Base-by-base conservation (phyloP, 2,797 vertebrate species). In the Petrocephalus sullivani region DNA sequence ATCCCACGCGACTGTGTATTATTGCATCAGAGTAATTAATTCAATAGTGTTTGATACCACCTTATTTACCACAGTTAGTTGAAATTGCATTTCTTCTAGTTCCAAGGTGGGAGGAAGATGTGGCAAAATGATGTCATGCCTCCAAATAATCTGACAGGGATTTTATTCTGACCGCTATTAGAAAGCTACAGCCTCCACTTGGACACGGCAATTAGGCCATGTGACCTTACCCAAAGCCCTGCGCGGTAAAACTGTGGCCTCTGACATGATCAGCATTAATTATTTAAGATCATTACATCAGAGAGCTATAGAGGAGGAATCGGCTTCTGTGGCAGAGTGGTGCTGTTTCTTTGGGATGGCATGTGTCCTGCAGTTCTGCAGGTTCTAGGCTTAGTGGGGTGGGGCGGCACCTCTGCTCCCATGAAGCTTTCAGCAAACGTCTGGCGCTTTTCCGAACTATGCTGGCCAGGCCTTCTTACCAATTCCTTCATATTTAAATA, bases 241-340 rank as follows among this genome's bases (percentile, higher is more conserved):
- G 61, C 1, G 88, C 92, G 81, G 90, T 89, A 89, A 87, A 89
- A 92, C 57, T 89, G 89, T 89, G 87, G 88, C 90, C 1, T 0
- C 61, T 19, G 54, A 89, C 89, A 19, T 86, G 67, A 90, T 81
- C 87, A 88, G 91, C 89, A 81, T 93, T 89, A 93, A 90, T 94
- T 93, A 93, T 94, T 94, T 93, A 94, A 84, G 0, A 88, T 89
- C 56, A 89, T 87, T 92, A 90, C 91, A 89, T 91, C 85, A 51
- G 90, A 92, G 91, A 91, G 91, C 67, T 88, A 84, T 58, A 85
- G 81, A 95, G 91, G 93, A 96, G 95, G 95, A 88, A 89, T 90
- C 89, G 85, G 91, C 21, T 87, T 82, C 89, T 90, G 90, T 88
- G 92, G 88, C 89, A 91, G 81, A 87, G 57, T 75, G 83, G 16